Base-by-base conservation (phyloP, 2,888 invertebrate species). In the Andricus curvator region DNA sequence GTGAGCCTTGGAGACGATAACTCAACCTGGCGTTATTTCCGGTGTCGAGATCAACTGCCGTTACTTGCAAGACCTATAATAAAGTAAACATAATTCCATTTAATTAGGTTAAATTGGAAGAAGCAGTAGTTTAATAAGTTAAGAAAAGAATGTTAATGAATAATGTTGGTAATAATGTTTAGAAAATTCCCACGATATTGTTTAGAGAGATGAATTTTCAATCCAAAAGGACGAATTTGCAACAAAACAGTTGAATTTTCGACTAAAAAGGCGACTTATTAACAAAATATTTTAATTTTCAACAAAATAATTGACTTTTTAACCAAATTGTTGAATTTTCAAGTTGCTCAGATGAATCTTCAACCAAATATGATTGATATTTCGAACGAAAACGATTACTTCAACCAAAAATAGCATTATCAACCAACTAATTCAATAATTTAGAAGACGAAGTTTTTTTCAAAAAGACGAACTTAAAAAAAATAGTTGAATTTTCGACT, bases 11-110 rank as follows among this genome's bases (percentile, higher is more conserved):
- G 4, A 99, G 95, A 82, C 96, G 95, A 93, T 99, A 99, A 68
- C 97, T 97, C 85, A 99, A 94, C 78, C 98, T 95, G 4, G 98
- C 98, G 93, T 99, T 99, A 93, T 97, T 97, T 15, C 98, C 98
- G 20, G 98, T 98, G 91, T 99, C 99, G 89, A 96, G 95, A 93
- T 99, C 99, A 83, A 96, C 95, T 3, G 99, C 99, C 86, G 97
- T 96, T 86, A 97, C 96, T 94, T 97, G 97, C 78, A 97, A 93
- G 85, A 97, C 95, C 97, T 97, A 94, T 79, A 93, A 93, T 87
- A n/a, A 22, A 62, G 8, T 33, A 68, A 41, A 29, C 1, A 48
- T 41, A 37, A 15, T 6, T 64, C 64, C 6, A 29, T 29, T 64
- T 64, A 22, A 62, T 25, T 3, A 62, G 25, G 25, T 62, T n/a